Base-by-base conservation (phyloP, 2,888 invertebrate species). In the Mylabris sibirica region DNA sequence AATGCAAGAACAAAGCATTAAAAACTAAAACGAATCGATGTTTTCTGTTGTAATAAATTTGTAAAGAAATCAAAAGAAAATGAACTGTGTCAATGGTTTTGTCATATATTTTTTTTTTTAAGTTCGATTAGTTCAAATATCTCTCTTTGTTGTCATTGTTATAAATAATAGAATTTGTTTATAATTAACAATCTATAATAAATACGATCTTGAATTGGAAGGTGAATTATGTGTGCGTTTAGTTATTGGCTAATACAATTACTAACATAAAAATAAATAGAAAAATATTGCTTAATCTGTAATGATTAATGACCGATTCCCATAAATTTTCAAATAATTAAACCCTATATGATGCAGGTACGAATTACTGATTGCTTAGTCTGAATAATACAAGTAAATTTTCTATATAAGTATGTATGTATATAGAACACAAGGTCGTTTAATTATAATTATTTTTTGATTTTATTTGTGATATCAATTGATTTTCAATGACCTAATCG, bases 221-320 rank as follows among this genome's bases (percentile, higher is more conserved):
- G 60, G 60, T 60, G 26, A 60, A 60, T 60, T 44, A 41, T 44
- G 60, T 22, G 60, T 61, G 44, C 44, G 44, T 44, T 44, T 44
- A 44, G 12, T 4, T 44, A 44, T 67, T 67, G 63, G 63, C 59
- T 62, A 68, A 65, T 41, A 63, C 61, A 63, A 66, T 64, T 64
- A 63, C 59, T 22, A 61, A 67, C 60, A 61, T 53, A 57, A 60
- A 65, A 67, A 67, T 67, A 67, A 67, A 63, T 59, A 63, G 24
- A 64, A 64, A 35, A 68, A 68, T 65, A 59, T 67, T 68, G 68
- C 65, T 34, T 64, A 64, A 68, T 20, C 41, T 14, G 60, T 35
- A n/a, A 62, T 68, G 68, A 68, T 68, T 68, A 68, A 68, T 68
- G 68, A 26, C 49, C 57, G 65, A 65, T 59, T 67, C 67, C 66